Base-by-base conservation (phyloP, 2,888 invertebrate genomes). In the Augochlorella aurata region DNA sequence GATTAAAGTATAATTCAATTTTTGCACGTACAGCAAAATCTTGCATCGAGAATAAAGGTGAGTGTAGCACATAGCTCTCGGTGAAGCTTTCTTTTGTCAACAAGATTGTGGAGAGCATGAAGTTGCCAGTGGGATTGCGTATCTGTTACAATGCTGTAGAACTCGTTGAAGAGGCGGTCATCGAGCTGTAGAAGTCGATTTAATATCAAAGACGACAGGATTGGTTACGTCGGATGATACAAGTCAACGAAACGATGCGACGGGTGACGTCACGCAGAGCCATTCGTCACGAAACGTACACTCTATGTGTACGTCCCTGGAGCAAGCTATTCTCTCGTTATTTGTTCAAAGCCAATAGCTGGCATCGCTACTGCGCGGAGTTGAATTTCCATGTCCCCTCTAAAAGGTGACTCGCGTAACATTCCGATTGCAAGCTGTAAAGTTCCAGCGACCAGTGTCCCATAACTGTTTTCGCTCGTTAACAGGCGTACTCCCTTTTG, bases 301-400 rank as follows among this genome's bases (percentile, higher is more conserved):
- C 38, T 29, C 63, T 29, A 3, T 63, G n/a, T 49, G 50, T 74
- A 65, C 73, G 71, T 78, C 70, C 81, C 75, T 76, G 71, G 75
- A 74, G 76, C 73, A 79, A 74, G 81, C 74, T 81, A 86, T 77
- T 79, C 79, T 79, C 77, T 54, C 58, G 75, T 75, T 84, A 84
- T 86, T 85, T 84, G 80, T 77, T 49, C 82, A 54, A 74, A 76
- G 84, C 80, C 77, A 84, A 85, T 84, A 86, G 82, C 45, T 58
- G 75, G 61, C 52, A 76, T 78, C 54, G 77, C 69, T 73, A 49
- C 73, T 54, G 63, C 21, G 49, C 74, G 9, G 61, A 80, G 74
- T 66, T 76, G 79, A 76, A 76, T 83, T 73, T 81, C 68, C 81
- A 72, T 75, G 77, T 78, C 70, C 74, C 54, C 83, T 65, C 74